A percentile compares a stretch with the other conserved stretches of the same genome.
These are phyloP conservation scores for Lasioglossum albipes DNA, from an alignment of 1,140 invertebrate species.

Conservation along the genomic window DNA sequence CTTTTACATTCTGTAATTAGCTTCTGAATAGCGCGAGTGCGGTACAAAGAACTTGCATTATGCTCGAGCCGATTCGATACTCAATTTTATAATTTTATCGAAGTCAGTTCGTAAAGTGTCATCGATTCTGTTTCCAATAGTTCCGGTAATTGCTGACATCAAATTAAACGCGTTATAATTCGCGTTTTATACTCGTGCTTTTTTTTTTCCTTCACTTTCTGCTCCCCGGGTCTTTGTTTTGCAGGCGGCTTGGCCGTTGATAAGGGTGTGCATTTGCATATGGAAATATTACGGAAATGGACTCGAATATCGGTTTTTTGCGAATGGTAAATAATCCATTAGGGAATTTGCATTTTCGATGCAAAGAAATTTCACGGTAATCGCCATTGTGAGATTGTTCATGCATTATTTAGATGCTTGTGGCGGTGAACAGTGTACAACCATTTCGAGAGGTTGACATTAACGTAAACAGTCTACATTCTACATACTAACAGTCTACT, in stretches of 20 bases:
- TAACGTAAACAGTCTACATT: too few species aligned
- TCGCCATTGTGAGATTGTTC: not conserved
- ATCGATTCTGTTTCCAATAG: not conserved
- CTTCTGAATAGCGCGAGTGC: too few species aligned
- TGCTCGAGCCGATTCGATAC: not conserved
- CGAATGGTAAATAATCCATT: conserved; percentile 1
- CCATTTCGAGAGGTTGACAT: too few species aligned
- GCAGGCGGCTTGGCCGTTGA: not conserved
- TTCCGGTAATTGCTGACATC: not conserved
- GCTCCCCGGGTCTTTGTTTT: not conserved
- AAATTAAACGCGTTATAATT: not conserved
- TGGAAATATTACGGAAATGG: conserved; percentile 1
- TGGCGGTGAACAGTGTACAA: too few species aligned
- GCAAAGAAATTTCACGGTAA: not conserved
- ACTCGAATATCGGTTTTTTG: not conserved
- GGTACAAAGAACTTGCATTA: too few species aligned
- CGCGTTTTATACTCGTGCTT: not conserved
- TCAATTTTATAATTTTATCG: not conserved
- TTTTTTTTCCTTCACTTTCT: not conserved
- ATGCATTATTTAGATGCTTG: too few species aligned
- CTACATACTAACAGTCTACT: too few species aligned
- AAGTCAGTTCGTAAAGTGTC: not conserved
- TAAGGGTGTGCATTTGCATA: not conserved
- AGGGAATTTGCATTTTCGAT: not conserved
- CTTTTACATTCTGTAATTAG: too few species aligned